Evolutionary conservation across 2,888 invertebrate species (phyloP).

Genomic region (Cheilosia variabilis): DNA sequence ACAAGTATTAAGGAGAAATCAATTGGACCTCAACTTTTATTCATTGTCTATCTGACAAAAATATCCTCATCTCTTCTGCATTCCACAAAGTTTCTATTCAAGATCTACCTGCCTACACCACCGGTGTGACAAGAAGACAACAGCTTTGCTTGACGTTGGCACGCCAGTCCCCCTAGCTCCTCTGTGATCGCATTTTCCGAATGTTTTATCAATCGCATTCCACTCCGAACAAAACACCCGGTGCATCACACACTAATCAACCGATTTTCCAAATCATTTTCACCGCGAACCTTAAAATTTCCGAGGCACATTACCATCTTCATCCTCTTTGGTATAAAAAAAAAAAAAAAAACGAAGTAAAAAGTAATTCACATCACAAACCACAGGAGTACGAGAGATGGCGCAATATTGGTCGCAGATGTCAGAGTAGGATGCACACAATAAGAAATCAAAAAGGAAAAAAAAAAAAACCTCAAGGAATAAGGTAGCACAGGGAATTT

Average conservation of each 20-base stretch:
- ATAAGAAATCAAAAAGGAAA: conserved; percentile 46
- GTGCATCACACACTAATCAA: not conserved
- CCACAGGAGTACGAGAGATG: conserved; percentile 66
- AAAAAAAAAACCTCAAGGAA: conserved; percentile 40
- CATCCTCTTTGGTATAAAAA: conserved; percentile 44
- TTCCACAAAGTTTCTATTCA: not conserved
- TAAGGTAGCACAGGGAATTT: conserved; percentile 68
- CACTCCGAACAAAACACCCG: not conserved
- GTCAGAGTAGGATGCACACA: conserved; percentile 70
- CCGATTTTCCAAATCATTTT: conserved; percentile 27
- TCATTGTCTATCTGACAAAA: conserved; percentile 40
- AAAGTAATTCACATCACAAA: conserved; percentile 66
- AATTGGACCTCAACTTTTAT: conserved; percentile 3
- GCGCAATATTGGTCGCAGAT: conserved; percentile 56
- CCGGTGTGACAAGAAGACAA: not conserved
- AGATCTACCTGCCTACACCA: conserved; percentile 13
- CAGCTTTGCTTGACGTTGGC: conserved; percentile 38
- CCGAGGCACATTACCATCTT: conserved; percentile 47
- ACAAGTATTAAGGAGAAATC: not conserved
- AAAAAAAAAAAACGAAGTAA: conserved; percentile 46
- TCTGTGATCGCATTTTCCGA: not conserved
- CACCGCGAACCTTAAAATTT: conserved; percentile 40
- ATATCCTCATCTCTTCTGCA: conserved; percentile 15
- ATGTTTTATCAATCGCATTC: not conserved
- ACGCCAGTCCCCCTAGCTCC: conserved; percentile 3